phyloP scores from a whole-genome alignment of 2,113 vertebrate species.

The Halcyon malimbica region DNA sequence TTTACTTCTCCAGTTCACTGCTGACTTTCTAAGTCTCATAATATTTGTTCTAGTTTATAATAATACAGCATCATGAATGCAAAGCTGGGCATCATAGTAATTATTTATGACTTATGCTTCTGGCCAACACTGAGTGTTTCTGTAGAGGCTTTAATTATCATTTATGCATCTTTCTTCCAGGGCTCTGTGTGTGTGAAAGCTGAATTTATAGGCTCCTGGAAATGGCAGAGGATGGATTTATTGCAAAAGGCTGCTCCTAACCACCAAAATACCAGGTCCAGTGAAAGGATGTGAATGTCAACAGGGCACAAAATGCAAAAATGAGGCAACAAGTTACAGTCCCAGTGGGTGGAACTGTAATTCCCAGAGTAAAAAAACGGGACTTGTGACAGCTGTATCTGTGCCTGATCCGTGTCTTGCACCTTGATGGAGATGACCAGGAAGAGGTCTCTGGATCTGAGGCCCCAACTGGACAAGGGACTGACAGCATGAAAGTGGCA shows the following conservation, averaged over 20 bases:
- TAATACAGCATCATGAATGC: background rate
- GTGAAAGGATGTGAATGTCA: background rate
- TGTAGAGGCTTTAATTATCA: conserved; percentile 31
- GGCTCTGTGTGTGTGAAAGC: conserved; percentile 10
- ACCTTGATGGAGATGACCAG: rapidly evolving
- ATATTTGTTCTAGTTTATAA: conserved; percentile 10
- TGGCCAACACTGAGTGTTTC: background rate
- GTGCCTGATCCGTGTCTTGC: background rate
- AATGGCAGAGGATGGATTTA: background rate
- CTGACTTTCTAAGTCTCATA: background rate
- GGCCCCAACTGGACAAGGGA: background rate
- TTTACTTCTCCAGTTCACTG: background rate
- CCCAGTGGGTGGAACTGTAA: background rate
- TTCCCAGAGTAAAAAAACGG: background rate
- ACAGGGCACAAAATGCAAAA: background rate
- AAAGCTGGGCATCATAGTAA: conserved; percentile 11
- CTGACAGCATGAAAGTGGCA: rapidly evolving
- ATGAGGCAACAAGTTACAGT: background rate
- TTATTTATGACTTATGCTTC: conserved; percentile 50
- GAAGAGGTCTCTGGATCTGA: background rate
- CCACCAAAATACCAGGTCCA: background rate
- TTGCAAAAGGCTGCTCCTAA: background rate
- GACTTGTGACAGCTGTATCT: background rate
- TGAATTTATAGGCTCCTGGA: conserved; percentile 9
- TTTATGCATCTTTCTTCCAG: conserved; percentile 33